A percentile compares a stretch with the other conserved stretches of the same genome.
Conservation (phyloP, 2,113 vertebrate species). For the Actinemys pallida region DNA sequence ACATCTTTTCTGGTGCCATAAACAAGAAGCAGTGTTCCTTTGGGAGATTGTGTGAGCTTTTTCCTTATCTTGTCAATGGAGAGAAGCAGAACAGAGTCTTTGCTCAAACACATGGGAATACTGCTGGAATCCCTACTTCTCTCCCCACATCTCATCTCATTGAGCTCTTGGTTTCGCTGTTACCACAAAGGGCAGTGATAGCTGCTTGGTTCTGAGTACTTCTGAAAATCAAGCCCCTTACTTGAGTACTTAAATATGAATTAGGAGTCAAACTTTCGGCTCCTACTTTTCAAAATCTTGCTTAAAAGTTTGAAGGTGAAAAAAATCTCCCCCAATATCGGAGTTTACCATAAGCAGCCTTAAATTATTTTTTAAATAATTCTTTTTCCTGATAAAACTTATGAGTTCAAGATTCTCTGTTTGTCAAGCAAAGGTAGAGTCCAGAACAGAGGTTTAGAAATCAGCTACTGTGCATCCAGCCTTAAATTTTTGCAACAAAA, state of each 20-base stretch:
- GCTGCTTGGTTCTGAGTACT: background rate
- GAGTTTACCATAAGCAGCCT: background rate
- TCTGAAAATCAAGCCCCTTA: background rate
- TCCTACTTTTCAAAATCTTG: background rate
- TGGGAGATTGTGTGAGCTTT: background rate
- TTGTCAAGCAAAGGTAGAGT: background rate
- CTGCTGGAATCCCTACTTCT: background rate
- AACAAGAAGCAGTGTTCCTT: background rate
- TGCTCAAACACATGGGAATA: background rate
- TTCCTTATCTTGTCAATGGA: background rate
- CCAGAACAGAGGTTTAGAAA: background rate
- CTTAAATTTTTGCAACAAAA: background rate
- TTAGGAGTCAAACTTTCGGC: background rate
- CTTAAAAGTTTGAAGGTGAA: background rate
- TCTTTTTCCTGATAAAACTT: background rate
- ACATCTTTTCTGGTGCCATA: background rate
- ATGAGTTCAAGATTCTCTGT: background rate
- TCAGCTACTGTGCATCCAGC: background rate
- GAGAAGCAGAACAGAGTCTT: background rate
- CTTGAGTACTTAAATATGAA: background rate
- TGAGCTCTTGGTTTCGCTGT: background rate
- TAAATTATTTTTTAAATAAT: background rate
- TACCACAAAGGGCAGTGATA: background rate
- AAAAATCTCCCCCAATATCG: background rate
- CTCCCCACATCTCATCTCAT: background rate